Evolutionary conservation across 2,888 invertebrate genomes (phyloP), one percentile per base, ranked within the genome.

Genomic region (Meliscaeva auricollis): DNA sequence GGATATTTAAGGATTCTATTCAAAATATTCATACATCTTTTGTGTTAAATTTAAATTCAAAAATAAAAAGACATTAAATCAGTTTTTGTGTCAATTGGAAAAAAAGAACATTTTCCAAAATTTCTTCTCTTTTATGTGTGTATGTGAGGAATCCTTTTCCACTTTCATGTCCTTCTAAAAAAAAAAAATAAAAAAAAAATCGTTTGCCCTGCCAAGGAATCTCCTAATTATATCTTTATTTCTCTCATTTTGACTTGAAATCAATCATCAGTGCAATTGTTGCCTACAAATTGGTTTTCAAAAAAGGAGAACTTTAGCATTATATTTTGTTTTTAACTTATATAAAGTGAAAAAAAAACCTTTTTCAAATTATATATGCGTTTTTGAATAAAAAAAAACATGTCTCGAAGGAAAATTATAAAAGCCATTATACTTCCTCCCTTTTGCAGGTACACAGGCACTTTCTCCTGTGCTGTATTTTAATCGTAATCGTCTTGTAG

Each of bases 371-470:
- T 30, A 48, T 15, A 64, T 22, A 73, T 26, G 20, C 17, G 35
- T 48, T 15, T n/a, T 32, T 32, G 46, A 58, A 48, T 22, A 38
- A 52, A 52, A 41, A 32, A 58, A 70, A 56, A 72, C 17, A 64
- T 20, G 32, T 48, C 64, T 48, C 32, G 26, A 73, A 58, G 30
- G 32, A 54, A 69, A 56, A 41, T 66, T n/a, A 35, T 50, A 32
- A 54, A 44, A 69, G 30, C 35, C 68, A 44, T 62, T 69, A 69
- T 54, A 17, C 38, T 68, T 80, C 62, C 75, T 80, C 80, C 75
- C 62, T 80, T 80, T 80, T 62, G 41, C 78, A 82, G 82, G 78
- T 82, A 82, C 82, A 82, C 58, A 82, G 60, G 58, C 52, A 82
- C 74, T 52, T 73, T 72, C 58, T 72, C 52, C 66, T 58, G 69